Conservation (phyloP, 2,888 invertebrate genomes). For the Ferrisia virgata region DNA sequence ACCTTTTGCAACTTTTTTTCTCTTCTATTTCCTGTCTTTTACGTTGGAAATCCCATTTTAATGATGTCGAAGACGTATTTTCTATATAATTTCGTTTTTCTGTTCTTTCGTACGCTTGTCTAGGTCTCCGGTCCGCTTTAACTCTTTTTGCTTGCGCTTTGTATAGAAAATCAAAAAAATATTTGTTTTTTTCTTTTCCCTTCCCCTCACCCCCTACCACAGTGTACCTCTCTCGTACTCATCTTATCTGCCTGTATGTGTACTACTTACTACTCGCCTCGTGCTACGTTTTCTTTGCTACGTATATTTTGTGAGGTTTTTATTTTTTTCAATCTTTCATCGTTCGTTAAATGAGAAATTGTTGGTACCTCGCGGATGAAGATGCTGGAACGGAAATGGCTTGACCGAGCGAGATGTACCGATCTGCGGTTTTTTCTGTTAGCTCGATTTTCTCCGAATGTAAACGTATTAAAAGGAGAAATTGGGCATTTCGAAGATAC, state of each 20-base stretch:
- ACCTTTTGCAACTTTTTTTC: constrained; percentile 17
- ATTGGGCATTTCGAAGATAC: too few relatives aligned
- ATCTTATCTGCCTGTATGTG: neutral
- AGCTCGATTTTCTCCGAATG: too few relatives aligned
- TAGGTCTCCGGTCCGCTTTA: neutral
- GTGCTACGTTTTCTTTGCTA: too few relatives aligned
- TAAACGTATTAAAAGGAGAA: too few relatives aligned
- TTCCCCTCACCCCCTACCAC: neutral
- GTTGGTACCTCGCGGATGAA: too few relatives aligned
- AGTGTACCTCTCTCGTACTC: neutral
- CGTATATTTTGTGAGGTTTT: too few relatives aligned
- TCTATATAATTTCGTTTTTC: constrained; percentile 25
- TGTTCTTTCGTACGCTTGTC: neutral
- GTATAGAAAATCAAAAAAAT: constrained; percentile 9
- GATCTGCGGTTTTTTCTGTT: neutral
- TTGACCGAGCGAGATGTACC: neutral
- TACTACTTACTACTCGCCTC: neutral
- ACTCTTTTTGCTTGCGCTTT: neutral
- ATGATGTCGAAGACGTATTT: constrained; percentile 29
- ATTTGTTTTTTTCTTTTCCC: neutral
- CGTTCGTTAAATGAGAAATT: neutral
- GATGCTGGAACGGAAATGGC: neutral
- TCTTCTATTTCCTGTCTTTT: constrained; percentile 24
- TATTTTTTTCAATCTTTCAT: too few relatives aligned
- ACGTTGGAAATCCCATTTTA: constrained; percentile 23